Percentiles rank a stretch among this genome's conserved stretches.
Evolutionary conservation across 2,113 vertebrate genomes (phyloP).

Genomic region (Neotragus pygmaeus): DNA sequence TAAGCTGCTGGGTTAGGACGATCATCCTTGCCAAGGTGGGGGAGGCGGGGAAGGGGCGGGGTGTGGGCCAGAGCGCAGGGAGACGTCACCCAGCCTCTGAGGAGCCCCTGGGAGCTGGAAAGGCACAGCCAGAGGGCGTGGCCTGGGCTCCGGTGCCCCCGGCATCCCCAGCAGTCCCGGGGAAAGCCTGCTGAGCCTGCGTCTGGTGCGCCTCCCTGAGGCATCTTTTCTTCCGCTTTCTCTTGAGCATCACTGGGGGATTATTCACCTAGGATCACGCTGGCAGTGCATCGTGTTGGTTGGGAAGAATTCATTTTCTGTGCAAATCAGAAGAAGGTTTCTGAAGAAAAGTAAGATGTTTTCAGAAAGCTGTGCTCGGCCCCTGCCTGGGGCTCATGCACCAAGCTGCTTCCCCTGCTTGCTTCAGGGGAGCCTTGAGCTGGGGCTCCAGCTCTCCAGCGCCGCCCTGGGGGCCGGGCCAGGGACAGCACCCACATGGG

Average conservation of each 20-base stretch:
- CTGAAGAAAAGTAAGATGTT: neutral
- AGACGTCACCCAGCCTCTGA: neutral
- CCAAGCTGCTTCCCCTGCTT: too few relatives aligned
- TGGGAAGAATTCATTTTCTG: neutral
- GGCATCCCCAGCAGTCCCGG: accelerated
- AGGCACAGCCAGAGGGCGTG: neutral
- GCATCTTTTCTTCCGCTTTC: neutral
- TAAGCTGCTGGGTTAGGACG: neutral
- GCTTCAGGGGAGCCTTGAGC: too few relatives aligned
- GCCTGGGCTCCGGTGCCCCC: neutral
- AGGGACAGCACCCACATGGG: accelerated
- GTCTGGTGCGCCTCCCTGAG: accelerated
- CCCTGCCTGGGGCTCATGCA: neutral
- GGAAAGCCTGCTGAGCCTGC: neutral
- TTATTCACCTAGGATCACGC: neutral
- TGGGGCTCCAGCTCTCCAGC: neutral
- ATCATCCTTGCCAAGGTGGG: neutral
- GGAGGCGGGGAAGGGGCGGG: neutral
- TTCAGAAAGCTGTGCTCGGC: neutral
- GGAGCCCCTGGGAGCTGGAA: too few relatives aligned
- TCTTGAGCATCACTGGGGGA: neutral
- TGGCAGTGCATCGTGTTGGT: accelerated
- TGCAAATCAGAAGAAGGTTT: neutral
- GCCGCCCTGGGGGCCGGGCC: accelerated
- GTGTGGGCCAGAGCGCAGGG: neutral